Percentiles rank a stretch among this genome's conserved stretches.
phyloP scores from a whole-genome alignment of 2,888 invertebrate species.

The Pyralis farinalis region DNA sequence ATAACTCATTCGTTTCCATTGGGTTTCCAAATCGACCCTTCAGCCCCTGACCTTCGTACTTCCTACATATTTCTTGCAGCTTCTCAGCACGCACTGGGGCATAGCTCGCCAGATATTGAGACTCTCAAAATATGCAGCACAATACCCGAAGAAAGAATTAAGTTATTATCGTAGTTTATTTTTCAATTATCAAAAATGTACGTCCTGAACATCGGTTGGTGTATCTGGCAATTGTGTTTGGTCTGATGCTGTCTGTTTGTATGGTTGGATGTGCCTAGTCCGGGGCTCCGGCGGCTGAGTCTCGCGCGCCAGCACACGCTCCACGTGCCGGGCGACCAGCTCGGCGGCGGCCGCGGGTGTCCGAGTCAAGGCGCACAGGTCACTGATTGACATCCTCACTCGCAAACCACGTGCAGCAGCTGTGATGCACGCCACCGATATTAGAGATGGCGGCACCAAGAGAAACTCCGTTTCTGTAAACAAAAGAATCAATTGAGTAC shows the following conservation, averaged over 20 bases:
- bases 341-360: constrained; percentile 76
- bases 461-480: constrained; percentile 87
- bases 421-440: constrained; percentile 86
- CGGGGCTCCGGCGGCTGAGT: constrained; percentile 72
- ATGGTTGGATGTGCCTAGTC: constrained; percentile 42
- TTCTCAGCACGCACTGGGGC: no score
- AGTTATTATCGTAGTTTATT: no score
- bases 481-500: constrained; percentile 31
- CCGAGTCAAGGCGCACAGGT: constrained; percentile 68
- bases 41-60: no score
- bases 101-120: no score
- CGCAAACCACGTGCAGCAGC: constrained; percentile 84
- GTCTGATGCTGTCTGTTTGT: constrained; percentile 51
- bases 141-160: no score
- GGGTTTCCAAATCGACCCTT: no score
- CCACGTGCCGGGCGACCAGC: constrained; percentile 78
- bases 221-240: constrained; percentile 77
- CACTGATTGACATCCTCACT: constrained; percentile 64
- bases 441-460: constrained; percentile 85
- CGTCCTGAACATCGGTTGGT: constrained; percentile 84
- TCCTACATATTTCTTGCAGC: no score
- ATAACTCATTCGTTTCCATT: no score
- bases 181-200: constrained; percentile 69
- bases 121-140: no score
- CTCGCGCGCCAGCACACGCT: constrained; percentile 80